A percentile compares a stretch with the other conserved stretches of the same genome.
phyloP scores from a whole-genome alignment of 2,888 invertebrate genomes.

The Sturmia bella region DNA sequence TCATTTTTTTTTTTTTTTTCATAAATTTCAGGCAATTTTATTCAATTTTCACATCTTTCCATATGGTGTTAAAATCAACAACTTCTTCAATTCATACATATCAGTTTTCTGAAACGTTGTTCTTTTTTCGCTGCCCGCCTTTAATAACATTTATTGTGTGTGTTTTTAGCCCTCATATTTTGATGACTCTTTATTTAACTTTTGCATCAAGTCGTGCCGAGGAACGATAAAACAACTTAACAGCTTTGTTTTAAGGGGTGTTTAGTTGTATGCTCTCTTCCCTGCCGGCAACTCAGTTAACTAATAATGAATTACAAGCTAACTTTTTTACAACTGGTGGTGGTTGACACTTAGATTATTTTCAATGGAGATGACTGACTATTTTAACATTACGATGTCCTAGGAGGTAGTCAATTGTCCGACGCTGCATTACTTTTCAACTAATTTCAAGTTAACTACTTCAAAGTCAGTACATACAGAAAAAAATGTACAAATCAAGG shows the following conservation, averaged over 20 bases:
- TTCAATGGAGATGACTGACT: too few species aligned
- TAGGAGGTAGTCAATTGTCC: too few species aligned
- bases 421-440: too few species aligned
- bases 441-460: too few species aligned
- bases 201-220: neutral
- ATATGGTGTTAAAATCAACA: slow-evolving; percentile 55
- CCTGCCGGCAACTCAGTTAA: too few species aligned
- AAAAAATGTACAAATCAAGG: too few species aligned
- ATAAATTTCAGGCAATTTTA: slow-evolving; percentile 20
- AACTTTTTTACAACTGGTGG: too few species aligned
- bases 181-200: slow-evolving; percentile 9
- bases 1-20: slow-evolving; percentile 3
- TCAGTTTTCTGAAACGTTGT: slow-evolving; percentile 6
- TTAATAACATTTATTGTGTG: neutral
- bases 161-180: slow-evolving; percentile 55
- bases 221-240: slow-evolving; percentile 34
- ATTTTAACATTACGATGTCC: too few species aligned
- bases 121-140: neutral
- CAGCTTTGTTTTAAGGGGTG: slow-evolving; percentile 4
- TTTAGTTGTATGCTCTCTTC: neutral
- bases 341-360: too few species aligned
- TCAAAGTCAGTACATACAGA: too few species aligned
- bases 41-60: slow-evolving; percentile 64
- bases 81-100: slow-evolving; percentile 24
- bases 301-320: too few species aligned